Base-by-base conservation (phyloP, 2,888 invertebrate genomes). In the Macrosoma leucophasiata region DNA sequence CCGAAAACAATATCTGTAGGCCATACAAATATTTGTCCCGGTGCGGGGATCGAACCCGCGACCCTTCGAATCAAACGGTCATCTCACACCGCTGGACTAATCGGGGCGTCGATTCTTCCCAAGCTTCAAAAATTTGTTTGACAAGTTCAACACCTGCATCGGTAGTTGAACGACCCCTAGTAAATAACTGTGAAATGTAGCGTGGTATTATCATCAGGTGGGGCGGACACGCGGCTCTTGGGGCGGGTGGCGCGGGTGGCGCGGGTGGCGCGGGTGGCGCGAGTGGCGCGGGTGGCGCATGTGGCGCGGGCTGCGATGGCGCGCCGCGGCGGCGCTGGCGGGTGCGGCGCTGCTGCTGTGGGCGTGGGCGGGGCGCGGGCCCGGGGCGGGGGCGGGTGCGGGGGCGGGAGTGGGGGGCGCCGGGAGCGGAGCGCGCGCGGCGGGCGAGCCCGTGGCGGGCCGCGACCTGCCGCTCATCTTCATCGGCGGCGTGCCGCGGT, bases 401-500 rank as follows among this genome's bases (percentile, higher is more conserved):
- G 32, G 24, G 42, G 34, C 43, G 41, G 12, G 15, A 19, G 33
- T 29, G 36, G 24, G 20, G 22, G 39, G n/a, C 8, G 39, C 17
- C n/a, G 14, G 31, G 28, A 14, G 17, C 23, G 25, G 5, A 44
- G 29, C 14, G 19, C 37, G 44, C 29, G 33, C 18, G 6, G 26
- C 27, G n/a, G 47, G 41, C 17, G 36, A 34, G 35, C 43, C 43
- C 9, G 54, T 59, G 36, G 44, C 94, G 77, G 93, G 95, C 68
- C 88, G 95, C 57, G 89, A 92, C 54, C 94, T 96, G 91, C 97
- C 97, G 55, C 87, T 97, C 53, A 95, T 97, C 72, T 97, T 97
- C 86, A 96, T 98, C 71, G 98, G 98, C 38, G 98, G 98, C 44
- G 96, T 98, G 65, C 98, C 98, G 36, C 90, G 98, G 55, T 97